Conservation (phyloP, 2,113 vertebrate species). For the Campylomormyrus tamandua region DNA sequence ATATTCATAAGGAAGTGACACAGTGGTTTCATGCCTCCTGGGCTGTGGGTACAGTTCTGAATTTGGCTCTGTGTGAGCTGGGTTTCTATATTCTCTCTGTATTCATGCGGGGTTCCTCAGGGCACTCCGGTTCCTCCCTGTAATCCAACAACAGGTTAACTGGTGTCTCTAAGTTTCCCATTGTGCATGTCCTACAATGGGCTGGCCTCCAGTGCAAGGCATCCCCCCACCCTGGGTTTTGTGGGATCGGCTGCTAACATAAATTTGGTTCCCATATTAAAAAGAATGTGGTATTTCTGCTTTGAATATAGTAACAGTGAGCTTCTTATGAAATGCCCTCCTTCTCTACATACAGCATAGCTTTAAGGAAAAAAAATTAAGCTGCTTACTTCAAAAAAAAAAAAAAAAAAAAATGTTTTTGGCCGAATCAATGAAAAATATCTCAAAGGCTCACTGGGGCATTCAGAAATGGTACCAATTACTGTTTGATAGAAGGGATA, state of each 20-base stretch:
- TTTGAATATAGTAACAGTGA: neutral
- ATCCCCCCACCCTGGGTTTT: neutral
- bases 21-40: neutral
- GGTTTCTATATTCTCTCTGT: neutral
- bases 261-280: neutral
- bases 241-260: neutral
- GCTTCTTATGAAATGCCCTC: neutral
- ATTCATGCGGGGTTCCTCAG: neutral
- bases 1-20: neutral
- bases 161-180: neutral
- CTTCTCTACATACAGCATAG: neutral
- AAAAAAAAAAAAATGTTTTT: neutral
- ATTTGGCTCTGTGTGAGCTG: neutral
- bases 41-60: neutral
- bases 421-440: slow-evolving; percentile 3
- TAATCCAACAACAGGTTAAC: neutral
- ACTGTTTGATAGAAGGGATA: neutral
- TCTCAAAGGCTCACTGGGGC: neutral
- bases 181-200: neutral
- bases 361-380: slow-evolving; percentile 24
- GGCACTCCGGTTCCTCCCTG: neutral
- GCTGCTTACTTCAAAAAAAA: slow-evolving; percentile 14
- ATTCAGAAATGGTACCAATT: neutral
- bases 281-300: neutral
- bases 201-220: neutral